Evolutionary conservation across 2,113 vertebrate species (phyloP).

Genomic region (Catharus bicknelli): DNA sequence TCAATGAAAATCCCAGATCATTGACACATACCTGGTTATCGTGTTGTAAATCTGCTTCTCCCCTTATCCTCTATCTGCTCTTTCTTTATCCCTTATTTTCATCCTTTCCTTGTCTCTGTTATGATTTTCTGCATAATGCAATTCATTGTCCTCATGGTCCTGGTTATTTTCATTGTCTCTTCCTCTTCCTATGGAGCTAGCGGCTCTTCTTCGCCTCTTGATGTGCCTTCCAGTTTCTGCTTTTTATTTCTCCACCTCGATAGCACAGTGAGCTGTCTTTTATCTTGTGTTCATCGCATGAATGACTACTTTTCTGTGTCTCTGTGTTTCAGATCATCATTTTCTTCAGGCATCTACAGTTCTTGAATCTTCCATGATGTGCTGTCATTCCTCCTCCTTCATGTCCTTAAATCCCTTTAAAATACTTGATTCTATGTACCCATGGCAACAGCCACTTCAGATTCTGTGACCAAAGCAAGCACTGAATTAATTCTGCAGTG

Average conservation of each 20-base stretch:
- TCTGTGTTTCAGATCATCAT: neutral
- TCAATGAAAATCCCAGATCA: neutral
- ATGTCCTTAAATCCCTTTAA: conserved; percentile 29
- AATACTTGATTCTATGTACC: conserved; percentile 10
- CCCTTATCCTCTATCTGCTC: neutral
- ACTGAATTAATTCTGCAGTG: conserved; percentile 23
- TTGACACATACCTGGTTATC: neutral
- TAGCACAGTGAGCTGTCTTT: neutral
- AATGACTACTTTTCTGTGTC: neutral
- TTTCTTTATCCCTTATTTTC: neutral
- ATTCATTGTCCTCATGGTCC: neutral
- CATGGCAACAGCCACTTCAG: conserved; percentile 56
- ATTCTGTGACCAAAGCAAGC: conserved; percentile 37
- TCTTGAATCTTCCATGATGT: conserved; percentile 12
- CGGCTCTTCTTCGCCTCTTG: neutral
- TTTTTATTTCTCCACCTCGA: neutral
- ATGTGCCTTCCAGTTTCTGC: neutral
- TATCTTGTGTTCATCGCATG: neutral
- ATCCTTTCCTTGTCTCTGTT: neutral
- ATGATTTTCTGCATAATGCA: neutral
- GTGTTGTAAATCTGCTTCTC: neutral
- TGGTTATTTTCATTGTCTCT: neutral
- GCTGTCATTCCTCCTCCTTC: neutral
- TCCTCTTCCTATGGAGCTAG: neutral
- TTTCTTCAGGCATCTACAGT: neutral